Percentiles rank a stretch among this genome's conserved stretches.
These are phyloP conservation scores for Dryomyza anilis DNA, from an alignment of 2,888 invertebrate species.

Conservation along the genomic window DNA sequence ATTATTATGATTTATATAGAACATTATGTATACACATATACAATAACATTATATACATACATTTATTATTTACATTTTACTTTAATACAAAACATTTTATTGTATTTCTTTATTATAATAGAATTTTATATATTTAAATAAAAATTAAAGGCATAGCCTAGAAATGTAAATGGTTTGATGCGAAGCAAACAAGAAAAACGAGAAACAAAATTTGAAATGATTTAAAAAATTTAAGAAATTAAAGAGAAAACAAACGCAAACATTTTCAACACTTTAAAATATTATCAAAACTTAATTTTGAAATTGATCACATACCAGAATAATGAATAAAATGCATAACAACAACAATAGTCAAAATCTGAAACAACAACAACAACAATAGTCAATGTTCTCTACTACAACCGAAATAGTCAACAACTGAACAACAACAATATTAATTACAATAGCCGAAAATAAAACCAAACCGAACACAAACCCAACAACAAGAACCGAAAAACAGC, in stretches of 20 bases:
- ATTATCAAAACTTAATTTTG: not conserved
- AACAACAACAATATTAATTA: slow-evolving; percentile 30
- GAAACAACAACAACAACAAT: slow-evolving; percentile 29
- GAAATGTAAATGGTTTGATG: not conserved
- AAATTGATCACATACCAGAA: slow-evolving; percentile 6
- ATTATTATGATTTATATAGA: slow-evolving; percentile 30
- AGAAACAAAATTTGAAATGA: slow-evolving; percentile 5
- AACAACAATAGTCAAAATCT: slow-evolving; percentile 25
- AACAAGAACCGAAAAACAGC: slow-evolving; percentile 29
- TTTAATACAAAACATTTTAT: not conserved
- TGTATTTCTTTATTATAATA: not conserved
- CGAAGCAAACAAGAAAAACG: slow-evolving; percentile 24
- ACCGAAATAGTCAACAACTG: slow-evolving; percentile 27
- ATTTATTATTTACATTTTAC: slow-evolving; percentile 18
- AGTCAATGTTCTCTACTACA: slow-evolving; percentile 30
- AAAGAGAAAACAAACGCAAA: not conserved
- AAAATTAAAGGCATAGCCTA: not conserved
- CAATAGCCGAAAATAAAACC: slow-evolving; percentile 27
- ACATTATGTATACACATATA: slow-evolving; percentile 8
- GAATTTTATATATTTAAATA: not conserved
- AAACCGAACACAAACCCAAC: slow-evolving; percentile 15
- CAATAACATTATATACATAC: slow-evolving; percentile 13
- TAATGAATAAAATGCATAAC: slow-evolving; percentile 14
- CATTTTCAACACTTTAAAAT: not conserved
- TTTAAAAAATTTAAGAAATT: not conserved